Percentiles rank a stretch among this genome's conserved stretches.
These are phyloP conservation scores for Aspidapion aeneum DNA, from an alignment of 2,888 invertebrate genomes.

Conservation along the genomic window DNA sequence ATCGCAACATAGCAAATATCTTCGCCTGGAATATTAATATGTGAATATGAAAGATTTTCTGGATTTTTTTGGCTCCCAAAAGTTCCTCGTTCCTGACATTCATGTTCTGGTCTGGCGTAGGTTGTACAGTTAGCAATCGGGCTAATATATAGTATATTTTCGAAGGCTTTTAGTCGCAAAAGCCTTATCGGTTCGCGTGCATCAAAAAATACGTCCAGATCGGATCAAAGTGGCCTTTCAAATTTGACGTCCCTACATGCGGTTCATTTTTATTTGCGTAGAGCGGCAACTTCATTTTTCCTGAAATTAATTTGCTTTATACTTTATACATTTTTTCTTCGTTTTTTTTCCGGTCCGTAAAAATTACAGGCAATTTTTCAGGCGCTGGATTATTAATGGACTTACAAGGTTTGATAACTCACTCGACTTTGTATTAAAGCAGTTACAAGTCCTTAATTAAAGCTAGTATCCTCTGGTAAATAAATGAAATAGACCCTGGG, in stretches of 20 bases:
- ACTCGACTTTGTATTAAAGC: no score
- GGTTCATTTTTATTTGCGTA: constrained; percentile 14
- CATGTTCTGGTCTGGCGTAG: background rate
- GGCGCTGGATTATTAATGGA: background rate
- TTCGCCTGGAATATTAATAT: no score
- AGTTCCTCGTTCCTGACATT: background rate
- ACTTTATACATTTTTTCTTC: no score
- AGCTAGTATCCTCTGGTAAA: no score
- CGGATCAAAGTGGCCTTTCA: constrained; percentile 49
- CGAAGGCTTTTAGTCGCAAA: constrained; percentile 43
- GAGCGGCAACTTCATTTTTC: background rate
- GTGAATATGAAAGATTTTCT: no score
- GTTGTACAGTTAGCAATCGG: background rate
- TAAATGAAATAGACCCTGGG: no score
- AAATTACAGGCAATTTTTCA: background rate
- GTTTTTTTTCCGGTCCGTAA: background rate
- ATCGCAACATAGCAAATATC: no score
- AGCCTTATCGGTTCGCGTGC: constrained; percentile 45
- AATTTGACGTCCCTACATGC: constrained; percentile 48
- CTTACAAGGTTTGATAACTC: background rate
- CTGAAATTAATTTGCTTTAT: background rate
- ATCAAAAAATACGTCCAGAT: constrained; percentile 44
- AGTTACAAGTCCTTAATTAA: no score
- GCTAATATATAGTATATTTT: background rate
- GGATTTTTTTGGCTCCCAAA: no score